Conservation (phyloP, 2,888 invertebrate species). For the Heliconius cydno region DNA sequence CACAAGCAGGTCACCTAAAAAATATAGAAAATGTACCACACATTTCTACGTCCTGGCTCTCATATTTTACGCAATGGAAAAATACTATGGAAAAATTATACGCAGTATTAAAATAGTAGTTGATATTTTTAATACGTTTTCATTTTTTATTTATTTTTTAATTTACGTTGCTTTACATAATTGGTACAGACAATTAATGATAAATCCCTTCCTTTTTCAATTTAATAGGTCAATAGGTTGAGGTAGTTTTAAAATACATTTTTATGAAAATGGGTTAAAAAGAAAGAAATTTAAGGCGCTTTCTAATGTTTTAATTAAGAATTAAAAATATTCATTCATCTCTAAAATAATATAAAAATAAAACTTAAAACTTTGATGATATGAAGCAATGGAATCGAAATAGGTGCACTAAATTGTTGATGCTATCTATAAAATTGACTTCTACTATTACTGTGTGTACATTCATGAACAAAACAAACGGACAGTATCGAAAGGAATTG, state of each 20-base stretch:
- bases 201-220: too few relatives aligned
- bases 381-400: not conserved
- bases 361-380: not conserved
- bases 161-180: not conserved
- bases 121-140: conserved; percentile 28
- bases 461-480: conserved; percentile 36
- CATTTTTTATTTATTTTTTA: not conserved
- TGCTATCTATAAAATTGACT: conserved; percentile 30
- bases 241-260: too few relatives aligned
- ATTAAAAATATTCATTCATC: too few relatives aligned
- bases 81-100: conserved; percentile 25
- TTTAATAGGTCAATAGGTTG: too few relatives aligned
- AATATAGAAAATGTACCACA: conserved; percentile 17
- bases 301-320: too few relatives aligned
- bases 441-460: not conserved
- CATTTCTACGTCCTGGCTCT: conserved; percentile 25
- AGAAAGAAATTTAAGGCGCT: too few relatives aligned
- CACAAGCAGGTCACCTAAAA: conserved; percentile 28
- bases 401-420: conserved; percentile 32
- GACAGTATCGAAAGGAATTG: conserved; percentile 32
- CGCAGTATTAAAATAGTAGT: conserved; percentile 17
- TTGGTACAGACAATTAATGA: not conserved
- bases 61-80: conserved; percentile 21
- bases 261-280: too few relatives aligned
- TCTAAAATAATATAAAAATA: not conserved